phyloP scores from a whole-genome alignment of 2,113 vertebrate species.

The Hippocampus guttulatus region DNA sequence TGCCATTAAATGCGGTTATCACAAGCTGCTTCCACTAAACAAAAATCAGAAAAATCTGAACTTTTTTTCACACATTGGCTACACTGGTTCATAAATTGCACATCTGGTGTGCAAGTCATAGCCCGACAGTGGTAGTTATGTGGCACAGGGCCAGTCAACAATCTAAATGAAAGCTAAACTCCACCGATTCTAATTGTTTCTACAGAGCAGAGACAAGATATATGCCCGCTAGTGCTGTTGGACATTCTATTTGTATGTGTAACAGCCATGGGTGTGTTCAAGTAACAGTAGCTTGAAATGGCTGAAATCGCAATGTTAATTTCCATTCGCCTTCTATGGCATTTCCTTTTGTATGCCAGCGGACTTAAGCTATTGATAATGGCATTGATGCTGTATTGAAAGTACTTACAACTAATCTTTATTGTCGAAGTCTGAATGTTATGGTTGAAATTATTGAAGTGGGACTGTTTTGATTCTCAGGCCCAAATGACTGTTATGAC shows the following conservation, averaged over 20 bases:
- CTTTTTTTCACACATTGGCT: background rate
- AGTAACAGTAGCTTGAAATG: background rate
- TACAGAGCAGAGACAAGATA: no score
- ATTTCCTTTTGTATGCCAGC: background rate
- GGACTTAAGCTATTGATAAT: background rate
- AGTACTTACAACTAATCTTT: background rate
- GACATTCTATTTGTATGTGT: background rate
- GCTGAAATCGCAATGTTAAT: background rate
- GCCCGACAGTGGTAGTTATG: background rate
- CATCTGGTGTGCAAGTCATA: background rate
- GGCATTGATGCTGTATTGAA: background rate
- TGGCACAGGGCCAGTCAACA: background rate
- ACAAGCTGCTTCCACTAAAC: background rate
- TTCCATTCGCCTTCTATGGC: background rate
- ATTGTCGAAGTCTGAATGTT: background rate
- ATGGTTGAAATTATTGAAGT: background rate
- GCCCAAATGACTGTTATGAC: constrained; percentile 64
- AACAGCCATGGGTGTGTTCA: background rate
- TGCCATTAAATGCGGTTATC: background rate
- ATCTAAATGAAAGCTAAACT: background rate
- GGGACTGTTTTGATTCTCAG: constrained; percentile 33
- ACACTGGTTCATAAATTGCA: background rate
- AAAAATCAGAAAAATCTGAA: background rate
- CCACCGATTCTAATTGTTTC: background rate
- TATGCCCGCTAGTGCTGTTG: background rate